Evolutionary conservation across 2,888 invertebrate genomes (phyloP).

Genomic region (Brenthis hecate): DNA sequence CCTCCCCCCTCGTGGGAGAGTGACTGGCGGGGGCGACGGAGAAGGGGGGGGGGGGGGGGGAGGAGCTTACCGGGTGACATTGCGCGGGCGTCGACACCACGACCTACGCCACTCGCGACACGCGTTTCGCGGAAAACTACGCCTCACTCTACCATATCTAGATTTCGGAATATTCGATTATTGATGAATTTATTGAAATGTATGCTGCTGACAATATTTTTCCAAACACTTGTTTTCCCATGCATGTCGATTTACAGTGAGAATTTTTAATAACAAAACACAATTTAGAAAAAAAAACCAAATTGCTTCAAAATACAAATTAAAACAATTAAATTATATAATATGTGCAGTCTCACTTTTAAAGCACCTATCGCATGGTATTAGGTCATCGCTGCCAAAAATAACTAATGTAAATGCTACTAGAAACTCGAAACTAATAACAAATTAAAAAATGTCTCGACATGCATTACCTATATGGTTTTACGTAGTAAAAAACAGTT

Average conservation of each 20-base stretch:
- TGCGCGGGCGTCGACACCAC: slow-evolving; percentile 74
- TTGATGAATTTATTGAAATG: not conserved
- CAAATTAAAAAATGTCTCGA: not conserved
- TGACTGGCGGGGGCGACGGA: slow-evolving; percentile 47
- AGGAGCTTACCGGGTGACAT: slow-evolving; percentile 73
- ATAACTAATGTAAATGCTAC: not conserved
- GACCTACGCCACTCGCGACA: slow-evolving; percentile 67
- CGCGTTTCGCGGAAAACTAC: slow-evolving; percentile 58
- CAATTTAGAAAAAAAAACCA: not conserved
- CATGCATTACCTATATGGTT: too few relatives aligned
- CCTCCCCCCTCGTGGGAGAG: slow-evolving; percentile 37
- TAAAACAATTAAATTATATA: not conserved
- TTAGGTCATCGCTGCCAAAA: not conserved
- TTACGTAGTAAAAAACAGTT: too few relatives aligned
- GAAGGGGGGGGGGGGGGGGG: slow-evolving; percentile 42
- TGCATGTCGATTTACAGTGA: too few relatives aligned
- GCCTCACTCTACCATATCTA: slow-evolving; percentile 52
- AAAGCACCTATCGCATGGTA: not conserved
- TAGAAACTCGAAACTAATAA: not conserved
- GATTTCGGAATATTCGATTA: slow-evolving; percentile 30
- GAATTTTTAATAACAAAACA: too few relatives aligned
- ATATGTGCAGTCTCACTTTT: not conserved
- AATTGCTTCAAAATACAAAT: too few relatives aligned
- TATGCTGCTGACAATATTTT: not conserved
- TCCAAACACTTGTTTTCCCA: too few relatives aligned